A percentile compares a stretch with the other conserved stretches of the same genome.
These are phyloP conservation scores for Chalcis sispes DNA, from an alignment of 2,888 invertebrate genomes.

Conservation along the genomic window DNA sequence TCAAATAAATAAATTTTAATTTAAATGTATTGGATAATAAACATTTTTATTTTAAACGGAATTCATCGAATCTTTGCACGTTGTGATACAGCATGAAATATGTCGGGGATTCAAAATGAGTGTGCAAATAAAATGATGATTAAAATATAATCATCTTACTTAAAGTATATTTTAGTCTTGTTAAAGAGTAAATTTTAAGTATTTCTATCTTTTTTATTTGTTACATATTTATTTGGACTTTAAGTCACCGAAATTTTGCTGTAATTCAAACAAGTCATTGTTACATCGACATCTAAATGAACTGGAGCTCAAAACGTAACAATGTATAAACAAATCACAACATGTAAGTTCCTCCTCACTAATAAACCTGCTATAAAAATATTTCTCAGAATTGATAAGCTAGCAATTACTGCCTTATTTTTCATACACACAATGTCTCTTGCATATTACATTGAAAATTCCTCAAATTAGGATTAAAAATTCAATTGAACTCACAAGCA, in stretches of 20 bases:
- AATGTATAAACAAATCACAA: conserved; percentile 74
- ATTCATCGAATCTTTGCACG: conserved; percentile 55
- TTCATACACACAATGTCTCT: conserved; percentile 49
- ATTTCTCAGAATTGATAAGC: conserved; percentile 47
- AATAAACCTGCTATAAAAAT: conserved; percentile 69
- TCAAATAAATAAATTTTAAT: conserved; percentile 18
- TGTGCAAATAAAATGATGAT: conserved; percentile 49
- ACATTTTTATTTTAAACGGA: conserved; percentile 30
- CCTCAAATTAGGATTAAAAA: conserved; percentile 11
- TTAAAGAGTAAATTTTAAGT: conserved; percentile 61
- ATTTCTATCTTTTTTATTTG: conserved; percentile 73
- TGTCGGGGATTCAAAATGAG: conserved; percentile 46
- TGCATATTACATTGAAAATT: conserved; percentile 45
- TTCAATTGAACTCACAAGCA: conserved; percentile 50
- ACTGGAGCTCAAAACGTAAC: conserved; percentile 76
- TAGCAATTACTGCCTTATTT: conserved; percentile 41
- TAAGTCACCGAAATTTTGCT: conserved; percentile 76
- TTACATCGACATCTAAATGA: conserved; percentile 76
- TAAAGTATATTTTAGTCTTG: conserved; percentile 52
- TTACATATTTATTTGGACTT: conserved; percentile 76
- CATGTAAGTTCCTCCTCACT: conserved; percentile 74
- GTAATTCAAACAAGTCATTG: conserved; percentile 76
- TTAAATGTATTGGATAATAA: conserved; percentile 36
- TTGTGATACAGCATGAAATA: conserved; percentile 59
- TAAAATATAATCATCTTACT: conserved; percentile 39